Evolutionary conservation across 2,888 invertebrate genomes (phyloP), one percentile per base, ranked within the genome.

Genomic region (Patella ulyssiponensis): DNA sequence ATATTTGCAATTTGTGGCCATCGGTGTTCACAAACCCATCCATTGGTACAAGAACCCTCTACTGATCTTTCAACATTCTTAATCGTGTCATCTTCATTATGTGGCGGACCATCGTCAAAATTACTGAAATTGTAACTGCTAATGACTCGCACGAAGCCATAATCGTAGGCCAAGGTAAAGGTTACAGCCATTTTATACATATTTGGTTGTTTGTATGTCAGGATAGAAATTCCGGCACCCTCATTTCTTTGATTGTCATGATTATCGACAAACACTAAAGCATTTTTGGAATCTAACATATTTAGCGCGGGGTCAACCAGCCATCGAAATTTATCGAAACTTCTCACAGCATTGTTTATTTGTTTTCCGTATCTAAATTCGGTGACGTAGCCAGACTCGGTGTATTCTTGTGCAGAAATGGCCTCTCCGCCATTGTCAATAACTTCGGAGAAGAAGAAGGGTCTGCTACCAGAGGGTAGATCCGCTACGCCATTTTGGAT

Each of bases 231-330:
- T 17, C 86, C 86, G 3, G 83, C 84, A 33, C 33, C 33, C 33
- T 33, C 33, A 0, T 83, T 82, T 86, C 97, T 93, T 90, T 97
- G 96, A 88, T 95, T 96, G 90, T 98, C 97, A 88, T 98, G 97
- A 91, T 98, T 97, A 88, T 97, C 97, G 75, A 97, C 94, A 88
- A 97, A 97, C n/a, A 95, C 94, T 0, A 96, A 87, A 2, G 96
- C 94, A 71, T 85, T 93, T 0, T 69, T 78, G 17, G 84, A 82
- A n/a, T 82, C 82, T 11, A 87, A 79, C 84, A 88, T 86, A 56
- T 90, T 87, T 84, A 85, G 84, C 0, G 83, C 81, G 69, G 76
- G 84, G 73, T 84, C 85, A 72, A 84, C 83, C 51, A 79, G 84
- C 70, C 81, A 79, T 72, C 69, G 76, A 14, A 85, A 72, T 7